Evolutionary conservation across 2,797 vertebrate genomes (phyloP).

Genomic region (Brachyrhaphis roseni): DNA sequence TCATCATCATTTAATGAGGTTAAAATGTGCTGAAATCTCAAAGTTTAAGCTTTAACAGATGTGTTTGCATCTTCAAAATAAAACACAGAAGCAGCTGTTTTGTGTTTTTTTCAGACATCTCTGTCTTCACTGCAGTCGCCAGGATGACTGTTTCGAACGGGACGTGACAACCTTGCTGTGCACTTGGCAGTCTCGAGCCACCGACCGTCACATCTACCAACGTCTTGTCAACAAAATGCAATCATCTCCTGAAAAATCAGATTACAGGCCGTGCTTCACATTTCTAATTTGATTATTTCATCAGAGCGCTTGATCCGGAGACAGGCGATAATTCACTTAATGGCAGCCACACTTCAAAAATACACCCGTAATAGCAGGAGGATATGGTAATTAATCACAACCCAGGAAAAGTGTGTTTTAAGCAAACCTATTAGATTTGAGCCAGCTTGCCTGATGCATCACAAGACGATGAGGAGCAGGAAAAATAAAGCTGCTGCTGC

Average conservation of each 20-base stretch:
- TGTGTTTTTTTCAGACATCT: not conserved
- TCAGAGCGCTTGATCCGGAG: slow-evolving; percentile 71
- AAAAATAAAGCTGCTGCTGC: not conserved
- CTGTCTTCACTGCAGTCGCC: slow-evolving; percentile 13
- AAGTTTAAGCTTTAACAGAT: not conserved
- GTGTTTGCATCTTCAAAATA: not conserved
- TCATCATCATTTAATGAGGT: not conserved
- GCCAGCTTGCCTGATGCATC: slow-evolving; percentile 51
- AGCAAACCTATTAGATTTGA: slow-evolving; percentile 64
- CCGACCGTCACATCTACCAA: slow-evolving; percentile 60
- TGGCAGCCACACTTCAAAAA: slow-evolving; percentile 55
- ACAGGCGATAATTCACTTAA: slow-evolving; percentile 81
- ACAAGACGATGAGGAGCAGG: slow-evolving; percentile 10
- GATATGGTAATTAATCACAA: slow-evolving; percentile 74
- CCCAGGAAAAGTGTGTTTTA: slow-evolving; percentile 50
- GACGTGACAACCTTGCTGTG: slow-evolving; percentile 68
- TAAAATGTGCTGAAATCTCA: not conserved
- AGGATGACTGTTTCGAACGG: slow-evolving; percentile 37
- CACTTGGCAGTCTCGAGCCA: slow-evolving; percentile 49
- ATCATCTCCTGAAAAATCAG: slow-evolving; percentile 78
- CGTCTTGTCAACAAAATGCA: slow-evolving; percentile 73
- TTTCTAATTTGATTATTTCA: slow-evolving; percentile 82
- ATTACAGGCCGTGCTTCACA: slow-evolving; percentile 80
- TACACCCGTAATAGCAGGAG: slow-evolving; percentile 66
- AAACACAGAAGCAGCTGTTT: slow-evolving; percentile 1